Evolutionary conservation across 2,888 invertebrate species (phyloP).

Genomic region (Archaeoteleia sp.): DNA sequence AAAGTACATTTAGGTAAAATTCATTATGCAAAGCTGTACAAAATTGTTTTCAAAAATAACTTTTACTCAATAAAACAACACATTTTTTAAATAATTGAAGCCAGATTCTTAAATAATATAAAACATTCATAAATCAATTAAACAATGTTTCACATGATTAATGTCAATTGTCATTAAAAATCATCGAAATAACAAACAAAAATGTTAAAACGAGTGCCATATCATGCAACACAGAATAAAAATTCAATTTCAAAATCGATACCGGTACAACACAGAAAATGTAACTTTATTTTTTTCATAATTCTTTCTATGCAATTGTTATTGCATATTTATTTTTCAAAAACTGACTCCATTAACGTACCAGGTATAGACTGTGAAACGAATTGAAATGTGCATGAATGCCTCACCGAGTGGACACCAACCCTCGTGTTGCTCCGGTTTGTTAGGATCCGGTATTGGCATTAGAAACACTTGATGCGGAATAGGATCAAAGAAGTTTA

Average conservation of each 20-base stretch:
- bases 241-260: constrained; percentile 40
- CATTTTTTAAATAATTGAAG: too few species aligned
- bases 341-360: constrained; percentile 13
- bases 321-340: constrained; percentile 2
- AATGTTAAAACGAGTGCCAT: constrained; percentile 30
- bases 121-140: constrained; percentile 2
- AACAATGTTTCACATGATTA: background rate
- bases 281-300: background rate
- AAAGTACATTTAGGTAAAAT: too few species aligned
- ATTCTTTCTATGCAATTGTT: background rate
- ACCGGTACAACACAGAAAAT: constrained; percentile 10
- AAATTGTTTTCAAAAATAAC: too few species aligned
- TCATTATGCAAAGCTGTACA: too few species aligned
- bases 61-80: too few species aligned
- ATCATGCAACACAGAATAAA: constrained; percentile 43
- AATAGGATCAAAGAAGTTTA: constrained; percentile 37
- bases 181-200: constrained; percentile 22
- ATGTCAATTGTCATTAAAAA: background rate
- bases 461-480: constrained; percentile 76
- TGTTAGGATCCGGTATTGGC: constrained; percentile 90
- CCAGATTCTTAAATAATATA: too few species aligned
- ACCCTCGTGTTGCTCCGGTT: constrained; percentile 92
- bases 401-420: constrained; percentile 90
- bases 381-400: constrained; percentile 64
- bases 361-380: constrained; percentile 58